Evolutionary conservation across 1,140 invertebrate species (phyloP), one percentile per base, ranked within the genome.

Genomic region (Aphelinus atriplicis): DNA sequence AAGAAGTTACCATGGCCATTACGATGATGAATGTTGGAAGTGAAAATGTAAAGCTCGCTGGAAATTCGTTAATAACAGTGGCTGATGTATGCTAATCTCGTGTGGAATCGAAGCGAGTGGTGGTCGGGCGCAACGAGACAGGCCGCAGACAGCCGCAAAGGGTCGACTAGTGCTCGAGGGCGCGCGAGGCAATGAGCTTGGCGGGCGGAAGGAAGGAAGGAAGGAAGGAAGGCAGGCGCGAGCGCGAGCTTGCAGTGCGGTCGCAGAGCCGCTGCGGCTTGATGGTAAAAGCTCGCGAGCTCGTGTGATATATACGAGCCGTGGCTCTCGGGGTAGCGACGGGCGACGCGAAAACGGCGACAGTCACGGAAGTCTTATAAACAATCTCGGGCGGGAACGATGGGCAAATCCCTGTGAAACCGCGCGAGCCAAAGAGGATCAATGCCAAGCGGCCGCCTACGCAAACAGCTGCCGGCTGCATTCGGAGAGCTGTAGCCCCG

Each of bases 311-410:
- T 26, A 26, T 26, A 26, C 26, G 26, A 26, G 26, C 26, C 26
- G 26, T 26, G 26, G 26, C 26, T 26, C 26, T 26, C 26, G 26
- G 26, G 26, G 26, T 26, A 26, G 26, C 26, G 26, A 26, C 26
- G 26, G 26, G 26, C 26, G 26, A 26, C 26, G 26, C 3, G 64
- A 55, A 66, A 55, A 66, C 48, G 64, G 57, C n/a, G 53, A 65
- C 71, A 51, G 71, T 67, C 71, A 60, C 64, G 71, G 63, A 73
- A 73, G 63, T 73, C 71, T 73, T 73, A 66, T 73, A 73, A 73
- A 73, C 64, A 57, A 66, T 73, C 71, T 73, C 53, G 3, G 43
- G 10, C 7, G 57, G 50, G 2, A 57, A 50, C 42, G 42, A 45
- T n/a, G 57, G 46, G 60, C 5, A 63, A 71, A 71, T 71, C 69